Base-by-base conservation (phyloP, 2,797 vertebrate genomes). In the Avahi laniger region DNA sequence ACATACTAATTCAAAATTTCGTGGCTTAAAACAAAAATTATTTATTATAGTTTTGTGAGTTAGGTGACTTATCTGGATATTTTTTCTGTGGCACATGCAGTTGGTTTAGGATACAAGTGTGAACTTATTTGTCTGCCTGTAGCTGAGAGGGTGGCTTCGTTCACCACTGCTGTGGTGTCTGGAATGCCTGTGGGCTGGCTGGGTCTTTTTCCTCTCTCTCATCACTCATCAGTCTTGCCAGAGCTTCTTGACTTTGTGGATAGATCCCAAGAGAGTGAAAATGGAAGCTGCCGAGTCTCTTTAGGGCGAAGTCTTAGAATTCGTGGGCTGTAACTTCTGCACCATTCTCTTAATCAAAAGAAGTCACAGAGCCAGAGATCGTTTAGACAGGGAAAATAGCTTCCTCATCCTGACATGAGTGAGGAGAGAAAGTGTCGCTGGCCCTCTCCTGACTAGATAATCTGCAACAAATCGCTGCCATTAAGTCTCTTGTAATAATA, bases 271-370 rank as follows among this genome's bases (percentile, higher is more conserved):
- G 7, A 78, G 12, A 73, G 24, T 82, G 26, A 88, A 52, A 91
- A 69, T 61, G 33, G 41, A 94, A 88, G n/a, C 38, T 89, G 24
- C 15, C 20, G 50, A 46, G 18, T 17, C 28, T 94, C 48, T 78
- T 85, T 78, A 92, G 38, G 22, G 15, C 22, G 17, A 52, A 6
- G 13, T 8, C 33, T 54, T n/a, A 2, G 43, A 82, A 87, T 30
- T 79, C 4, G 8, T 1, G 50, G 4, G 43, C 2, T 7, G 54
- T 50, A 35, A 67, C 30, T 63, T 75, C 57, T 79, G 80, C 75
- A 28, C 86, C 33, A 83, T 78, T 86, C 14, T 78, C 33, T 65
- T 54, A 26, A 12, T 67, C n/a, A 81, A 72, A 97, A 80, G 28
- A 82, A 92, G 63, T 54, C 33, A 79, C 1, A 73, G 28, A 7